Evolutionary conservation across 2,797 vertebrate species (phyloP).

Genomic region (Poeciliopsis paucimaculata): DNA sequence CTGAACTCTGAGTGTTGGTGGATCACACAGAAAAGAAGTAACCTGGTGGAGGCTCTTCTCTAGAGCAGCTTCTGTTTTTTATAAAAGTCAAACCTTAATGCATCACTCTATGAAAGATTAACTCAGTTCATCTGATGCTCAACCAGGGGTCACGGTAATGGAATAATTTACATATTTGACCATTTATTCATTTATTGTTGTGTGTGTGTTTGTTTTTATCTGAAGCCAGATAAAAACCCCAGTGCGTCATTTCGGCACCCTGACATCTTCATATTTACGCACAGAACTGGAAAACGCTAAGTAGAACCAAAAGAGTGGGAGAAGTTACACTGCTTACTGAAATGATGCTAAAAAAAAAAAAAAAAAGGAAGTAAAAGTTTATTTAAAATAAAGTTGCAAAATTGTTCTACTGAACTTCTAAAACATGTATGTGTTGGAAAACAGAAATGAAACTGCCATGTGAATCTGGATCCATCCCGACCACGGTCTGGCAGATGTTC

Average conservation of each 20-base stretch:
- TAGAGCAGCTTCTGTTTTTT: slow-evolving; percentile 11
- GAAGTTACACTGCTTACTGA: not conserved
- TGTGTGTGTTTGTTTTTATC: too few relatives aligned
- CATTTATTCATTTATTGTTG: too few relatives aligned
- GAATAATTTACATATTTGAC: too few relatives aligned
- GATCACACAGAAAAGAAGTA: slow-evolving; percentile 27
- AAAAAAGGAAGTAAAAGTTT: not conserved
- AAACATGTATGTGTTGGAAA: not conserved
- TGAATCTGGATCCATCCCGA: not conserved
- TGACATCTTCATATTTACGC: too few relatives aligned
- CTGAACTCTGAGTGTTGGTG: slow-evolving; percentile 38
- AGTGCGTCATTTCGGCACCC: too few relatives aligned
- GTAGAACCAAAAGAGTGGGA: not conserved
- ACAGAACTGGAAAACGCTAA: not conserved
- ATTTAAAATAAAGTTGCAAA: not conserved
- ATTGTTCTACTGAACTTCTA: not conserved
- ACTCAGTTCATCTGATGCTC: not conserved
- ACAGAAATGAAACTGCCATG: not conserved
- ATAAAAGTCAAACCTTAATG: not conserved
- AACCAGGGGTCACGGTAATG: not conserved
- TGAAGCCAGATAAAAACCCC: too few relatives aligned
- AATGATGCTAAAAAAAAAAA: not conserved
- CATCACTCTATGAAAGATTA: not conserved
- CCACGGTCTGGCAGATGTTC: not conserved
- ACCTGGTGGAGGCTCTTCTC: slow-evolving; percentile 28